Evolutionary conservation across 2,888 invertebrate genomes (phyloP), one percentile per base, ranked within the genome.

Genomic region (Polydrusus cervinus): DNA sequence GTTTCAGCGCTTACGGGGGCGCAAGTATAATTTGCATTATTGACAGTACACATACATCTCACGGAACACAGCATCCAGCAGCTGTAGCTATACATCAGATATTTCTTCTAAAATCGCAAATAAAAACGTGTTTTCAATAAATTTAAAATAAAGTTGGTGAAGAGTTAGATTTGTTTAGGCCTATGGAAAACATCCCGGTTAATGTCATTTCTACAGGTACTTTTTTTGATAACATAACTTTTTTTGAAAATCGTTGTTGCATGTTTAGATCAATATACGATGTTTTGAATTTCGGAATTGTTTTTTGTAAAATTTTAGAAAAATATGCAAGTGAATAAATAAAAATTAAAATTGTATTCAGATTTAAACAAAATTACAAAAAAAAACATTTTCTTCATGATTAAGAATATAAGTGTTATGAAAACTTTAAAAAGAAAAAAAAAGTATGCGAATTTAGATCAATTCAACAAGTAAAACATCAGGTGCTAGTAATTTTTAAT

Each of bases 141-240:
- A 38, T 7, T 57, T 11, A 16, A 34, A 16, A 0, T 38, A 57
- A 57, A 60, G 25, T 9, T 11, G 9, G 38, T 60, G 57, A 30
- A 30, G 3, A 55, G 14, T 60, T 16, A 18, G 16, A 38, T 18
- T 38, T 9, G 11, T 60, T 60, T 38, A 38, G 57, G 38, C 57
- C 38, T 30, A 60, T 60, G 57, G 57, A 60, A 38, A 60, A 60
- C 13, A 64, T 30, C 14, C 45, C 64, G 0, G 47, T 45, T n/a
- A 20, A 20, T 20, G 38, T 60, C 18, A 38, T 60, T 11, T 60
- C 57, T 38, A 14, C 57, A 60, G 57, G 57, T 60, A 60, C 16
- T 60, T 60, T 60, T 60, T 16, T n/a, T 16, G n/a, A n/a, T 16
- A 3, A 13, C 6, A 16, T 47, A 1, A 13, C 3, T 53, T 53